phyloP scores from a whole-genome alignment of 2,113 vertebrate species.

The Puffinus mauretanicus region DNA sequence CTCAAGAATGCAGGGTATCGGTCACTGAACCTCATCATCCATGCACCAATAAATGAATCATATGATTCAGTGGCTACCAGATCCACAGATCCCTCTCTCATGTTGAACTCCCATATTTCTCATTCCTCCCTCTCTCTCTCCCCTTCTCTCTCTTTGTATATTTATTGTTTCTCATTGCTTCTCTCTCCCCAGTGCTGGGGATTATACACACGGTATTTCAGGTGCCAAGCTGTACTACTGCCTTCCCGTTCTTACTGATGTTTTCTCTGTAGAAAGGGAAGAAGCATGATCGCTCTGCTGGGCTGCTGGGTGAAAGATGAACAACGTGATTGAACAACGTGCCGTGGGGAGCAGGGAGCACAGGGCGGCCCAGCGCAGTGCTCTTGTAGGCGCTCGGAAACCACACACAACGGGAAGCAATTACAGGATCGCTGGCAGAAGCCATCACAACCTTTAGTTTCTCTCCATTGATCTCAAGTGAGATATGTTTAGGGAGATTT shows the following conservation, averaged over 20 bases:
- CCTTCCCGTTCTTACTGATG: neutral
- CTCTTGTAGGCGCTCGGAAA: fast-evolving
- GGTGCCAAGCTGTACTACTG: neutral
- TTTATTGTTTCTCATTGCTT: neutral
- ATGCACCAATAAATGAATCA: neutral
- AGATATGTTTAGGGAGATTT: neutral
- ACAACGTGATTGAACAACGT: fast-evolving
- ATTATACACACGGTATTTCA: neutral
- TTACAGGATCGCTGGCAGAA: fast-evolving
- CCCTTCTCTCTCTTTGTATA: neutral
- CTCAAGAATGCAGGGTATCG: neutral
- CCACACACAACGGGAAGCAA: neutral
- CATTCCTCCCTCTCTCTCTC: neutral
- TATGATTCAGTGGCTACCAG: neutral
- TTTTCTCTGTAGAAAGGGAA: neutral
- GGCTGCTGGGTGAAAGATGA: neutral
- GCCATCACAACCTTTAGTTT: neutral
- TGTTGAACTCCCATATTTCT: neutral
- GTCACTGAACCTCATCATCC: constrained; percentile 10
- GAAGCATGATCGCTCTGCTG: neutral
- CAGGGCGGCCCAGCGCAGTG: neutral
- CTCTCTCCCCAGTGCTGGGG: neutral
- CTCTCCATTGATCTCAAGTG: neutral
- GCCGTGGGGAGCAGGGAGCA: neutral
- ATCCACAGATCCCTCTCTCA: neutral